A percentile compares a stretch with the other conserved stretches of the same genome.
Conservation (phyloP, 2,888 invertebrate species). For the Amphipyra tragopoginis region DNA sequence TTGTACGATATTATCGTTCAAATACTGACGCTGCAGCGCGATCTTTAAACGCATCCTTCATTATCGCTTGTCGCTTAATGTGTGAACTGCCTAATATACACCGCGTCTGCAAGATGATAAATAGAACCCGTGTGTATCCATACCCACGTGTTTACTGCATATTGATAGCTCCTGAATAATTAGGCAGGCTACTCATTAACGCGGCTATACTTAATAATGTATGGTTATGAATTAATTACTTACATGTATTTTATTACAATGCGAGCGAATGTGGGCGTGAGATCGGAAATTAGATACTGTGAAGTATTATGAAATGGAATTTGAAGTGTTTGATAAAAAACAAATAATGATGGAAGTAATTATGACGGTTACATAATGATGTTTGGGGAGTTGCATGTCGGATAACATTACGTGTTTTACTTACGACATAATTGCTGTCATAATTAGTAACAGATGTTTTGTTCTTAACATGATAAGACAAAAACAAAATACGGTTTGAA, state of each 20-base stretch:
- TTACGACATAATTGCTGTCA: too few species aligned
- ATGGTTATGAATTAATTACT: conserved; percentile 44
- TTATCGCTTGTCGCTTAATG: conserved; percentile 17
- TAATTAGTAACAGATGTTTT: too few species aligned
- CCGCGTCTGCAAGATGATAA: conserved; percentile 50
- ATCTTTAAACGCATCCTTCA: neutral
- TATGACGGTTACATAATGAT: too few species aligned
- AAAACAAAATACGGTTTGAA: too few species aligned
- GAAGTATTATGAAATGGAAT: neutral
- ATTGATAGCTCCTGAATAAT: conserved; percentile 68
- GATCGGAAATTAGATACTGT: too few species aligned
- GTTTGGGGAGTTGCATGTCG: neutral
- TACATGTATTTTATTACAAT: conserved; percentile 20
- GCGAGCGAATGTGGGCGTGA: conserved; percentile 18
- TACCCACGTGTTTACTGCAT: conserved; percentile 60
- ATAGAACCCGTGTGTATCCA: conserved; percentile 43
- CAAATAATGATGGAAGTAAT: too few species aligned
- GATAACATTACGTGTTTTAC: conserved; percentile 1
- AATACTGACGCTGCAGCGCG: neutral
- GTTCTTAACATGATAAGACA: too few species aligned
- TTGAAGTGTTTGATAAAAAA: conserved; percentile 16
- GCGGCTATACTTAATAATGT: conserved; percentile 35
- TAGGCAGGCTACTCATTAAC: conserved; percentile 52
- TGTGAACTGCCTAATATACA: conserved; percentile 38
- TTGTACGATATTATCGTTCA: neutral